These are phyloP conservation scores for Mareca strepera DNA, from an alignment of 2,797 vertebrate genomes.

Conservation along the genomic window DNA sequence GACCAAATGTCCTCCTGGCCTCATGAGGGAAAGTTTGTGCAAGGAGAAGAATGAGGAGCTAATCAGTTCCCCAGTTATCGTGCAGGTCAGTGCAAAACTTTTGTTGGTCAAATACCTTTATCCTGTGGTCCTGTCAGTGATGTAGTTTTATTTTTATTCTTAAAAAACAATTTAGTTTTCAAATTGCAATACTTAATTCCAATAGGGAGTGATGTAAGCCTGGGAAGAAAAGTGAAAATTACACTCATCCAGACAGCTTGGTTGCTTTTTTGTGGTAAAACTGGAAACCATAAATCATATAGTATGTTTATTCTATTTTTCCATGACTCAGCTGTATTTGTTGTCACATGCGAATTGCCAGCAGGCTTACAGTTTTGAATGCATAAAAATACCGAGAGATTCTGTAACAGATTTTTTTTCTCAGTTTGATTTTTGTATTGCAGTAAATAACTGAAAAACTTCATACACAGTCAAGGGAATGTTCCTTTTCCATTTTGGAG, in stretches of 20 bases:
- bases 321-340: background rate
- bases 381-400: background rate
- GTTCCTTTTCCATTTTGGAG: background rate
- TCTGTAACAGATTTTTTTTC: background rate
- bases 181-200: background rate
- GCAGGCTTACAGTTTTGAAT: background rate
- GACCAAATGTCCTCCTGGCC: background rate
- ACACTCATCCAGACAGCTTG: background rate
- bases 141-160: background rate
- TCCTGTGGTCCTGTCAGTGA: background rate
- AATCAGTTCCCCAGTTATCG: background rate
- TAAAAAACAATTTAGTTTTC: background rate
- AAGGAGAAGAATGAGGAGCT: background rate
- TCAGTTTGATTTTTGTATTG: background rate
- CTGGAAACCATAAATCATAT: background rate
- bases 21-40: background rate
- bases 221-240: background rate
- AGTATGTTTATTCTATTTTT: background rate
- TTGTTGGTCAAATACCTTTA: background rate
- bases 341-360: background rate
- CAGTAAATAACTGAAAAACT: background rate
- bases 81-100: background rate
- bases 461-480: background rate
- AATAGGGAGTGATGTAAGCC: background rate
- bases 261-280: background rate